Conservation (phyloP, 2,113 vertebrate genomes). For the Psilopsiagon aymara region DNA sequence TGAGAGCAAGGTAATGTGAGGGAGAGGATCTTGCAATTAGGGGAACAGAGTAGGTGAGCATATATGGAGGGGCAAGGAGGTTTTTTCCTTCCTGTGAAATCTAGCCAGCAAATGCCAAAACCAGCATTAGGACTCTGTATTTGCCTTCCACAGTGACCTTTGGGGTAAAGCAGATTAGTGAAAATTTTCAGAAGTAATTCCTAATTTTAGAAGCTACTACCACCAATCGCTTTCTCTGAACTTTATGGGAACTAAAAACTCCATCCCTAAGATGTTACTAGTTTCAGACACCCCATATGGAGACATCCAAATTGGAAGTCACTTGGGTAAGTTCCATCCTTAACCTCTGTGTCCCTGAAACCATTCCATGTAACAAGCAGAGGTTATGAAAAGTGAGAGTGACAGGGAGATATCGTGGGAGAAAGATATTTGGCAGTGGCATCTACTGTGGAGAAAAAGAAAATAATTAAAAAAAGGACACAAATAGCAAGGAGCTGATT, state of each 20-base stretch:
- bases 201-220: not conserved
- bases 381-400: constrained; percentile 25
- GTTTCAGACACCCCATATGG: not conserved
- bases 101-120: not conserved
- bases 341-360: not conserved
- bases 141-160: not conserved
- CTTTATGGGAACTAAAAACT: constrained; percentile 1
- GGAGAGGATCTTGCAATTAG: not conserved
- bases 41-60: not conserved
- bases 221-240: constrained; percentile 1
- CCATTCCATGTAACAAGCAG: not conserved
- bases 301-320: constrained; percentile 5
- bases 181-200: constrained; percentile 7
- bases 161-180: not conserved
- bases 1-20: not conserved
- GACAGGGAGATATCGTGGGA: not conserved
- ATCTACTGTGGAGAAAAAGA: not conserved
- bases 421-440: constrained; percentile 6
- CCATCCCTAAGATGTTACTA: not conserved
- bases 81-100: not conserved
- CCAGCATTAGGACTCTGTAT: not conserved
- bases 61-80: not conserved
- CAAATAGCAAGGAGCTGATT: not conserved
- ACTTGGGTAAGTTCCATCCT: not conserved
- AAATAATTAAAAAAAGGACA: not conserved